A percentile compares a stretch with the other conserved stretches of the same genome.
Evolutionary conservation across 1,140 invertebrate genomes (phyloP).

Genomic region (Daktulosphaira vitifoliae): DNA sequence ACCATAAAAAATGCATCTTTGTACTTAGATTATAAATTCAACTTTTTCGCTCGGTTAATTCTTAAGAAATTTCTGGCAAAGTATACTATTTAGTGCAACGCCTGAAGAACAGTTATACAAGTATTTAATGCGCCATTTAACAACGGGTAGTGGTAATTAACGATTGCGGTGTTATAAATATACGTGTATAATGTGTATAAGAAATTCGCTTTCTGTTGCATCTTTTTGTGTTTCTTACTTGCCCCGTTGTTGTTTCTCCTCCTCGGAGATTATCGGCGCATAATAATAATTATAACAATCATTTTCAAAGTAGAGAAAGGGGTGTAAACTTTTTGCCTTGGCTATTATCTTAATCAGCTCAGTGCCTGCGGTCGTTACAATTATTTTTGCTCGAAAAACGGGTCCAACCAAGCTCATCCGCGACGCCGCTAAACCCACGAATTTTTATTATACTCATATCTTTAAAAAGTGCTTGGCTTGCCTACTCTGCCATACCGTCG

Average conservation of each 20-base stretch:
- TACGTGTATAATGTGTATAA: background rate
- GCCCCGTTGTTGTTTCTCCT: background rate
- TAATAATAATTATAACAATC: slow-evolving; percentile 23
- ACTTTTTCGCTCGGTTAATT: background rate
- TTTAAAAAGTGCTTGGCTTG: slow-evolving; percentile 13
- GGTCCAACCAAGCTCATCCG: slow-evolving; percentile 29
- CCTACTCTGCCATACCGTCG: background rate
- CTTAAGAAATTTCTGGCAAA: slow-evolving; percentile 10
- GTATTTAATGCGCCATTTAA: slow-evolving; percentile 33
- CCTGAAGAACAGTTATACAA: slow-evolving; percentile 9
- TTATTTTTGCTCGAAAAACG: slow-evolving; percentile 31
- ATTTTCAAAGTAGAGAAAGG: no score
- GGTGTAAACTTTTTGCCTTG: slow-evolving; percentile 25
- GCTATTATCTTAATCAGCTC: slow-evolving; percentile 33
- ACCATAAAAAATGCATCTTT: no score
- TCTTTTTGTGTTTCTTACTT: background rate
- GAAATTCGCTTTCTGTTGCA: background rate
- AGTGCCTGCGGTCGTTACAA: slow-evolving; percentile 32
- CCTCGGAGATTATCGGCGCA: slow-evolving; percentile 30
- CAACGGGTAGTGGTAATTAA: slow-evolving; percentile 21
- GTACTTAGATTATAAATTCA: no score
- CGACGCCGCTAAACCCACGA: slow-evolving; percentile 27
- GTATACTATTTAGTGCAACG: background rate
- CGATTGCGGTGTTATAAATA: slow-evolving; percentile 8
- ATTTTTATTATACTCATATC: slow-evolving; percentile 30